Percentiles rank a stretch among this genome's conserved stretches.
These are phyloP conservation scores for Drosophila ironensis DNA, from an alignment of 1,140 invertebrate genomes.

Conservation along the genomic window DNA sequence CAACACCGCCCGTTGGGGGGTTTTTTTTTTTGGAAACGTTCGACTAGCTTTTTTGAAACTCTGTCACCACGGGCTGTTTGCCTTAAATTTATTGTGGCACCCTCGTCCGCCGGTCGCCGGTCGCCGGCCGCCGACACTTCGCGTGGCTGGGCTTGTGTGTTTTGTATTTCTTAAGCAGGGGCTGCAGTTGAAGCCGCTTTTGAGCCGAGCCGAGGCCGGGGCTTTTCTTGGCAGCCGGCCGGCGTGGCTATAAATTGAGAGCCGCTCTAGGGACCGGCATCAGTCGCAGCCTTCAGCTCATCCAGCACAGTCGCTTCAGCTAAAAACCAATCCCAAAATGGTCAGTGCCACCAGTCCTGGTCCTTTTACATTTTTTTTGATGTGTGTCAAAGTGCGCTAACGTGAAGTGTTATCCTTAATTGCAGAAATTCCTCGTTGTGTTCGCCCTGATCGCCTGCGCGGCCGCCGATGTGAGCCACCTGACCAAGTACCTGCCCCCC, in stretches of 20 bases:
- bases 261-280: constrained; percentile 73
- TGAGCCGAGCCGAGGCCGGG: constrained; percentile 1
- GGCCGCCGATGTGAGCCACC: constrained; percentile 76
- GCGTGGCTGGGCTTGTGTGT: neutral
- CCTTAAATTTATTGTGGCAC: neutral
- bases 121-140: neutral
- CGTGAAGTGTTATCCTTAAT: constrained; percentile 29
- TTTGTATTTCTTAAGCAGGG: neutral
- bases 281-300: constrained; percentile 78
- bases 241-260: constrained; percentile 73
- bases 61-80: no score
- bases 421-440: constrained; percentile 78
- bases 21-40: no score
- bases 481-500: constrained; percentile 65
- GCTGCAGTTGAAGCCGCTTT: constrained; percentile 35
- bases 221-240: constrained; percentile 29
- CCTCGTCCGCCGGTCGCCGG: no score
- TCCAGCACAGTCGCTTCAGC: constrained; percentile 60
- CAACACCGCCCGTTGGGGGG: no score
- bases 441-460: constrained; percentile 73
- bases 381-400: constrained; percentile 14
- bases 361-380: constrained; percentile 2
- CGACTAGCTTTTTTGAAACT: no score
- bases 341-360: constrained; percentile 38
- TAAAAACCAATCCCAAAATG: constrained; percentile 47